These are phyloP conservation scores for Hydractinia echinata DNA, from an alignment of 30 jellyfish, hydroid and myxozoan species.

Conservation along the genomic window DNA sequence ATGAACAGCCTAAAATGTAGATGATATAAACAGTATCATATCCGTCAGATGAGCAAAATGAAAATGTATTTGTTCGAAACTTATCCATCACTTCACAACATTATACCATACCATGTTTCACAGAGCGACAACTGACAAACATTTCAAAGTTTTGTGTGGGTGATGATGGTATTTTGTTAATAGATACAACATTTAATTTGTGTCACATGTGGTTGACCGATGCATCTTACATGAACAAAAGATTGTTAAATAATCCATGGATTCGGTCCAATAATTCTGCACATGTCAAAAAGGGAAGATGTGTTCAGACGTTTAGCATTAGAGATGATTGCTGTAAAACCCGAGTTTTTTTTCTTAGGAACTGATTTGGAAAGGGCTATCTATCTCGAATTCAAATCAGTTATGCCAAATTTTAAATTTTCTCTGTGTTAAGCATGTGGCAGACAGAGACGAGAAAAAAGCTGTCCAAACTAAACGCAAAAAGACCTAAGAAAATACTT, in stretches of 20 bases:
- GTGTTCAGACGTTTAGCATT: slow-evolving; percentile 32
- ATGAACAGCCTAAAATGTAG: neutral
- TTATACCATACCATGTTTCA: neutral
- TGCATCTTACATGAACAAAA: too few species aligned
- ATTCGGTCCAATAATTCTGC: neutral
- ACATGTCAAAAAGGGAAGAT: neutral
- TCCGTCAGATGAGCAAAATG: neutral
- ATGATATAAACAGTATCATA: neutral
- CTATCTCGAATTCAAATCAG: neutral
- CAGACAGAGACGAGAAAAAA: slow-evolving; percentile 32
- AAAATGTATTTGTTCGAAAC: neutral
- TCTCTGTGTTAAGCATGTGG: slow-evolving; percentile 23
- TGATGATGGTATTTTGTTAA: neutral
- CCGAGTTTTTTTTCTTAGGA: slow-evolving; percentile 32
- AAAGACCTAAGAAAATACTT: slow-evolving; percentile 27
- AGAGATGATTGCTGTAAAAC: slow-evolving; percentile 24
- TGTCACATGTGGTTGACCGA: too few species aligned
- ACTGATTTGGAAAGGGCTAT: slow-evolving; percentile 38
- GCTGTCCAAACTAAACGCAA: slow-evolving; percentile 31
- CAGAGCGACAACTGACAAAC: neutral
- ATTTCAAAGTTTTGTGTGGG: neutral
- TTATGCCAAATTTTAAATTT: neutral
- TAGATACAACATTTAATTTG: slow-evolving; percentile 6
- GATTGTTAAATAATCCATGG: slow-evolving; percentile 3
- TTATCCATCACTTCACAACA: neutral